Conservation (phyloP, 2,113 vertebrate genomes). For the Tonatia bakeri region DNA sequence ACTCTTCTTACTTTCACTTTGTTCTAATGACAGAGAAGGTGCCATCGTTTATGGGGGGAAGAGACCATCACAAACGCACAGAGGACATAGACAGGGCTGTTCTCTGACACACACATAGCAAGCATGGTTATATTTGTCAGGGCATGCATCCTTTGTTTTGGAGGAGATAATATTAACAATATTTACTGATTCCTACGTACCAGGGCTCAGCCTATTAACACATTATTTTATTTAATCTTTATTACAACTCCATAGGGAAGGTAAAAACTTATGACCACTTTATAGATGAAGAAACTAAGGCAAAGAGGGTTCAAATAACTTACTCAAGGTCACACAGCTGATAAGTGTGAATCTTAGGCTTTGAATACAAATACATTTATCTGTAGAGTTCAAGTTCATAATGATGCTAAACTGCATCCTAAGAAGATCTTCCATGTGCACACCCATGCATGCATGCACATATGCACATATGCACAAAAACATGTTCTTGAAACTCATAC, state of each 20-base stretch:
- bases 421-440: neutral
- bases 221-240: neutral
- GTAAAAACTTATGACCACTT: neutral
- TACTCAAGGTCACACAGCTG: neutral
- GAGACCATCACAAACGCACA: too few relatives aligned
- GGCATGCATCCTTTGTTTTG: neutral
- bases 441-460: neutral
- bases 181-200: neutral
- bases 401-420: neutral
- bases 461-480: neutral
- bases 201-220: neutral
- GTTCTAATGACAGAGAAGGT: neutral
- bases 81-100: neutral
- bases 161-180: neutral
- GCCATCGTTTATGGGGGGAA: neutral
- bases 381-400: neutral
- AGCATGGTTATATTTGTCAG: neutral
- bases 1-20: neutral
- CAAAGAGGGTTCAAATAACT: neutral
- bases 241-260: neutral
- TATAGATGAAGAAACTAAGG: neutral
- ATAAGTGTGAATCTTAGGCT: neutral
- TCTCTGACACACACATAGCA: neutral
- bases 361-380: neutral
- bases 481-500: neutral